Base-by-base conservation (phyloP, 2,797 vertebrate genomes). In the Onychomys torridus region DNA sequence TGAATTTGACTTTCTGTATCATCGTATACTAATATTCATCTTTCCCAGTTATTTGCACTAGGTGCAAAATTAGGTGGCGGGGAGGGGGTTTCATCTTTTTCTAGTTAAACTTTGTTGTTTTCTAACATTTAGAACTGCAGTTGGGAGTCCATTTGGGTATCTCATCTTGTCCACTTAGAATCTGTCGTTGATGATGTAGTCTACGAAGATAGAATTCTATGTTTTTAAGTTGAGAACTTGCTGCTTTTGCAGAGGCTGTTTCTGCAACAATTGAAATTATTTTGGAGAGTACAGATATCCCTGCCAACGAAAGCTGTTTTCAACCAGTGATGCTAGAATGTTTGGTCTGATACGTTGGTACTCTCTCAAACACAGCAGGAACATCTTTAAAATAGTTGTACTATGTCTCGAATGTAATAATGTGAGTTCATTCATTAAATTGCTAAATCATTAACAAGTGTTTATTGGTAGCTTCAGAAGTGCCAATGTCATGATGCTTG, bases 201-300 rank as follows among this genome's bases (percentile, higher is more conserved):
- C 93, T 59, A 81, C 25, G 32, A 23, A 79, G 52, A 34, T 89
- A 69, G 49, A 85, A 40, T 93, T 65, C 0, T 29, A 57, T 65
- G 67, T 92, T 92, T n/a, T 82, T 63, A 49, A 86, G 63, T 69
- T 69, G 43, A 83, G 87, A 91, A 94, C 65, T 69, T 29, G 12
- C 14, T 25, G 63, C 19, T 79, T 12, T 94, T 79, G 23, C 3
- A 57, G 5, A 69, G 46, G 21, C 77, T 76, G 76, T 16, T 91
- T 43, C 65, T 77, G 23, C 59, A 92, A 75, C 92, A 69, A 83
- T 37, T 90, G 81, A 91, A 93, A 88, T 91, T 29, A 75, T 84
- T 63, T 76, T 71, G 46, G 32, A 32, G 17, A 88, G 81, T 90
- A 34, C 69, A 94, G 46, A 37, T 91, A 71, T 34, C 82, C 77